Conservation (phyloP, 1,140 invertebrate species). For the Formica exsecta region DNA sequence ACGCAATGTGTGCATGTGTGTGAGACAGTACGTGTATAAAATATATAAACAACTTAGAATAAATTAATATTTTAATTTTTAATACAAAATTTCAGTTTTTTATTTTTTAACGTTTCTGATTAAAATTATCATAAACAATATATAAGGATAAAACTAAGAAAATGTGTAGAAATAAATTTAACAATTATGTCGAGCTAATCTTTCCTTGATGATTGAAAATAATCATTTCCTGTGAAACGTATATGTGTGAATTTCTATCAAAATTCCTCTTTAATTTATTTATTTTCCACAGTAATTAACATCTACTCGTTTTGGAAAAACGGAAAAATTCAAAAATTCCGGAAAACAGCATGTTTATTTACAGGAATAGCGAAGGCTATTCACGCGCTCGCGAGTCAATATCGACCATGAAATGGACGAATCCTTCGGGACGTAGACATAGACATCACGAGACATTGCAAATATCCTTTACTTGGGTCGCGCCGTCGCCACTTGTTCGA, state of each 20-base stretch:
- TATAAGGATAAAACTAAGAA: neutral
- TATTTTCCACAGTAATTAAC: neutral
- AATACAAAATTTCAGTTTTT: neutral
- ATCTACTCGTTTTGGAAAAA: neutral
- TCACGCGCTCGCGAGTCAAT: neutral
- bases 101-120: neutral
- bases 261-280: neutral
- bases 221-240: neutral
- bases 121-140: neutral
- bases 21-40: neutral
- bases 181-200: neutral
- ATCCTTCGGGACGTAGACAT: slow-evolving; percentile 44
- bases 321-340: neutral
- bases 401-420: slow-evolving; percentile 22
- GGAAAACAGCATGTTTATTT: neutral
- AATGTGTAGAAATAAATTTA: neutral
- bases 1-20: neutral
- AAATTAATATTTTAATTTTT: neutral
- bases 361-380: neutral
- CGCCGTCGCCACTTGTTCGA: slow-evolving; percentile 29
- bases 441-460: slow-evolving; percentile 3
- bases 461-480: slow-evolving; percentile 7
- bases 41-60: neutral
- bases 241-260: too few relatives aligned
- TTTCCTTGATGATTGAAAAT: neutral